phyloP scores from a whole-genome alignment of 2,888 invertebrate genomes.

The Aphelenchoides bicaudatus region DNA sequence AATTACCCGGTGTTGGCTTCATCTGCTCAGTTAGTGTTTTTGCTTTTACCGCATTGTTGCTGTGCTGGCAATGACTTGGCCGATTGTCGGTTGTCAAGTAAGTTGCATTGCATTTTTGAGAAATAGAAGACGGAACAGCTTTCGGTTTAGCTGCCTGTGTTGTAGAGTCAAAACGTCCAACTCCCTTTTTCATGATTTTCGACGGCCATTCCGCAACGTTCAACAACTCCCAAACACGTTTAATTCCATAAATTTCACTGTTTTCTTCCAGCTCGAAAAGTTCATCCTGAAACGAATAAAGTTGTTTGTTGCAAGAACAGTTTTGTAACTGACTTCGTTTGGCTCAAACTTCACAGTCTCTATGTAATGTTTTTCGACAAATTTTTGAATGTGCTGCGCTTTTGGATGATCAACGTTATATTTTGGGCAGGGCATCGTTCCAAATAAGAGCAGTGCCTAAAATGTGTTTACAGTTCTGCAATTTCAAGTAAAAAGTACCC shows the following conservation, averaged over 20 bases:
- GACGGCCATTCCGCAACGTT: conserved; percentile 29
- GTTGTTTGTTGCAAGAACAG: background rate
- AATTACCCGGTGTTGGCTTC: too few relatives aligned
- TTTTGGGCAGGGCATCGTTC: background rate
- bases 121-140: too few relatives aligned
- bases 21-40: too few relatives aligned
- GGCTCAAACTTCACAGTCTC: conserved; percentile 5
- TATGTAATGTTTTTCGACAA: background rate
- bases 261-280: conserved; percentile 17
- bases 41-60: too few relatives aligned
- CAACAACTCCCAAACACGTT: conserved; percentile 31
- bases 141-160: too few relatives aligned
- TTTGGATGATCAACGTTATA: conserved; percentile 4
- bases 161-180: background rate
- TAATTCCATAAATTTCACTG: conserved; percentile 27
- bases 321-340: conserved; percentile 1
- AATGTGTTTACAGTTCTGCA: too few relatives aligned
- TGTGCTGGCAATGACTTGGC: too few relatives aligned
- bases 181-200: background rate
- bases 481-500: too few relatives aligned
- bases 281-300: conserved; percentile 19
- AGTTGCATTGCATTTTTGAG: too few relatives aligned
- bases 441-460: conserved; percentile 6
- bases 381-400: background rate
- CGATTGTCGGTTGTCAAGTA: too few relatives aligned